Conservation (phyloP, 2,113 vertebrate species). For the Mesocricetus auratus region DNA sequence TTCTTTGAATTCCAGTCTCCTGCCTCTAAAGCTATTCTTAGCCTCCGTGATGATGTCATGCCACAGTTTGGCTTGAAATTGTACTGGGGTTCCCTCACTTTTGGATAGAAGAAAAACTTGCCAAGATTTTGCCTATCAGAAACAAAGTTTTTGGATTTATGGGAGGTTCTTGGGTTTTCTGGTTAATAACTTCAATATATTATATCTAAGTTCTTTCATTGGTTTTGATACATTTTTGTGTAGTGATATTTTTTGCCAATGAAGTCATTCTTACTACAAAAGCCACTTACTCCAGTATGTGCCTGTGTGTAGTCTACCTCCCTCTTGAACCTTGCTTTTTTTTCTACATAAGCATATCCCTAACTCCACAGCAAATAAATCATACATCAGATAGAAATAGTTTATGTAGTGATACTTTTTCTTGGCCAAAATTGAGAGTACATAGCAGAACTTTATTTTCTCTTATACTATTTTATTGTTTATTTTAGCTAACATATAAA, state of each 20-base stretch:
- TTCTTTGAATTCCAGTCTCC: not conserved
- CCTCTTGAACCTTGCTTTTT: not conserved
- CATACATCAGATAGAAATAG: not conserved
- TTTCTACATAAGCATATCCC: not conserved
- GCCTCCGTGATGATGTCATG: not conserved
- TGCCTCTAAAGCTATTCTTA: conserved; percentile 29
- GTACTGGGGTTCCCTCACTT: not conserved
- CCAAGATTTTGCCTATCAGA: not conserved
- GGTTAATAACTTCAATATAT: not conserved
- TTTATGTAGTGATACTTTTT: not conserved
- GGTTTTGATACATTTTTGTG: not conserved
- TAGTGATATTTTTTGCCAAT: not conserved
- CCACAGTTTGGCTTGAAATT: not conserved
- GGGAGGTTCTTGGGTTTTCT: not conserved
- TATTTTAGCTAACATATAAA: not conserved
- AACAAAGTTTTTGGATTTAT: not conserved
- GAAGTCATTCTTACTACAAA: not conserved
- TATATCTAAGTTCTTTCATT: not conserved
- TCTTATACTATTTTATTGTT: not conserved
- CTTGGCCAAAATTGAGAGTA: not conserved
- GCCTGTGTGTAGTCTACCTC: not conserved
- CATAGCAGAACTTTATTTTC: not conserved
- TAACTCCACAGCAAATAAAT: not conserved
- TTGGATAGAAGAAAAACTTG: not conserved
- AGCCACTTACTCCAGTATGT: not conserved